A percentile compares a stretch with the other conserved stretches of the same genome.
These are phyloP conservation scores for Sebastes diploproa DNA, from an alignment of 2,797 vertebrate genomes.

Conservation along the genomic window DNA sequence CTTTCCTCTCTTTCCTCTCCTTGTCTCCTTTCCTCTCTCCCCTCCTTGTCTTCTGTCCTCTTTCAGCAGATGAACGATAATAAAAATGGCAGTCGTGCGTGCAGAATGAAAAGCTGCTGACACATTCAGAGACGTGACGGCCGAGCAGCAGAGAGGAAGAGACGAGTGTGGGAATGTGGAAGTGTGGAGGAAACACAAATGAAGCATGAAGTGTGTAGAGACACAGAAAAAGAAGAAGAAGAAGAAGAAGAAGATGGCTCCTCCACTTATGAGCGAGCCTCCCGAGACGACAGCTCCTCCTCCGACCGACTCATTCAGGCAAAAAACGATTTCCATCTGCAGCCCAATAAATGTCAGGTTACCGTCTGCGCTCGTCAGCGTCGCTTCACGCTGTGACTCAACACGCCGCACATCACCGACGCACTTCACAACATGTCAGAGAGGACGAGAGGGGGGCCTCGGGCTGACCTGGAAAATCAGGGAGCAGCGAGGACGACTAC, in stretches of 20 bases:
- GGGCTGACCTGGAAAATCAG: constrained; percentile 10
- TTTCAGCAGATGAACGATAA: background rate
- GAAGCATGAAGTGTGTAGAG: constrained; percentile 54
- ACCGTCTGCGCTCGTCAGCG: constrained; percentile 24
- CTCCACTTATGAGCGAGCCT: constrained; percentile 14
- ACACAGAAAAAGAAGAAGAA: constrained; percentile 26
- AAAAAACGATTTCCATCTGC: constrained; percentile 23
- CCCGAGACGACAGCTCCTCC: constrained; percentile 37
- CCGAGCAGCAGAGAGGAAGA: constrained; percentile 15
- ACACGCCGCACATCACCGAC: background rate
- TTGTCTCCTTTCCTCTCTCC: background rate
- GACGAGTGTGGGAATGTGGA: constrained; percentile 49
- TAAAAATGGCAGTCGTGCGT: background rate
- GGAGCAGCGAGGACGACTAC: background rate
- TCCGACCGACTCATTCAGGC: constrained; percentile 31
- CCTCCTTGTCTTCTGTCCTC: background rate
- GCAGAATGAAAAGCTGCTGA: constrained; percentile 19
- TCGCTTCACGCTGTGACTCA: constrained; percentile 39
- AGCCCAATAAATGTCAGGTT: constrained; percentile 45
- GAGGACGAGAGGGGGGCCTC: background rate
- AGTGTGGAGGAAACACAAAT: constrained; percentile 46
- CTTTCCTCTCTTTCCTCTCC: too few species aligned
- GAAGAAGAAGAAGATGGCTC: constrained; percentile 34
- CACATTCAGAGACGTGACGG: constrained; percentile 24
- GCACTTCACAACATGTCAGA: constrained; percentile 37